phyloP scores from a whole-genome alignment of 2,113 vertebrate genomes.

The Sorex fumeus region DNA sequence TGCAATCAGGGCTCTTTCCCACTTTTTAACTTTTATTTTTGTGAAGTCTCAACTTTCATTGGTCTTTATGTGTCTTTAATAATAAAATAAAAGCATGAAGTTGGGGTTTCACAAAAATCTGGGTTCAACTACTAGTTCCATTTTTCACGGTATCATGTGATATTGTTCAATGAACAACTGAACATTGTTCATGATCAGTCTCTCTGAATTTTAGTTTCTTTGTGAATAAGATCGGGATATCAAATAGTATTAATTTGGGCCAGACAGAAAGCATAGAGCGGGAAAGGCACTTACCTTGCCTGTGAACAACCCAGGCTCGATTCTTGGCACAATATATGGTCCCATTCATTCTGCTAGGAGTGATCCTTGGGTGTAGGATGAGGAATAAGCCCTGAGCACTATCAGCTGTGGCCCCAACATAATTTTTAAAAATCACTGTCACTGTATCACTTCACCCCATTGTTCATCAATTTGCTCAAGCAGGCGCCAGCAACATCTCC shows the following conservation, averaged over 20 bases:
- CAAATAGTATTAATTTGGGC: not conserved
- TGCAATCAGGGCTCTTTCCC: not conserved
- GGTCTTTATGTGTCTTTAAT: not conserved
- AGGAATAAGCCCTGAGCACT: no score
- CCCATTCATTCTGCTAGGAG: not conserved
- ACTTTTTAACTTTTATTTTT: not conserved
- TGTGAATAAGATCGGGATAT: not conserved
- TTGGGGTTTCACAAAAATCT: not conserved
- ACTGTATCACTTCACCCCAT: no score
- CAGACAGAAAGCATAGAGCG: no score
- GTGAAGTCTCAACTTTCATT: not conserved
- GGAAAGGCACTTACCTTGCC: not conserved
- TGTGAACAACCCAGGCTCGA: no score
- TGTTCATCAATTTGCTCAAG: no score
- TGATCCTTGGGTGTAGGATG: not conserved
- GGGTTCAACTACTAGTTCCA: not conserved
- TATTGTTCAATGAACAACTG: no score
- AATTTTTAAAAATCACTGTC: no score
- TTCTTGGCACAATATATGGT: no score
- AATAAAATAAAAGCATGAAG: not conserved
- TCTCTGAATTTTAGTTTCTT: slow-evolving; percentile 11
- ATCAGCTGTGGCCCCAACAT: no score
- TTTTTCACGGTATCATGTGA: not conserved
- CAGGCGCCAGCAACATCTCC: no score
- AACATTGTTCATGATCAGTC: not conserved